A percentile compares a stretch with the other conserved stretches of the same genome.
These are phyloP conservation scores for Trichoplusia ni DNA, from an alignment of 1,140 invertebrate species.

Conservation along the genomic window DNA sequence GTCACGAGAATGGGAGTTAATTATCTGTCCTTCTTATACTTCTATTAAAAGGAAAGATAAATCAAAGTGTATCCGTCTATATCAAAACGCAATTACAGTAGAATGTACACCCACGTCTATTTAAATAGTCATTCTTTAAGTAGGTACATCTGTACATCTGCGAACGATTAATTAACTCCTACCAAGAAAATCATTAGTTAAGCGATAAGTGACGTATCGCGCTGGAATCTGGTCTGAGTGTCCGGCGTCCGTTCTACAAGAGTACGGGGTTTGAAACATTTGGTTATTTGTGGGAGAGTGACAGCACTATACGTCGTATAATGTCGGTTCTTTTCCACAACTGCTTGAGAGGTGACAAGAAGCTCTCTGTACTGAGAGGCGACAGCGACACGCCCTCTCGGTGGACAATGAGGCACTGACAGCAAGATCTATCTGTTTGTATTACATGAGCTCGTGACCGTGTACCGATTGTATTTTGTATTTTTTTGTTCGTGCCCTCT, in stretches of 20 bases:
- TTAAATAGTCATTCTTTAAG: background rate
- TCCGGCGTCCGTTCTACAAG: too few species aligned
- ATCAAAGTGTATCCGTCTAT: conserved; percentile 2
- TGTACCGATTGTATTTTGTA: conserved; percentile 58
- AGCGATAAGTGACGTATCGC: conserved; percentile 17
- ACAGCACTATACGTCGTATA: too few species aligned
- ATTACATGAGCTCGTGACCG: conserved; percentile 65
- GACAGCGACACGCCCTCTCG: conserved; percentile 35
- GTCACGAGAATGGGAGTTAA: background rate
- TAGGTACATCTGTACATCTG: conserved; percentile 4
- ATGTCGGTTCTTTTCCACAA: too few species aligned
- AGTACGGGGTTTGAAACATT: too few species aligned
- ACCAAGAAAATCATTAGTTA: conserved; percentile 26
- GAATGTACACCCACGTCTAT: background rate
- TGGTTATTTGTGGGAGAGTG: too few species aligned
- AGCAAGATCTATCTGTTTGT: conserved; percentile 71
- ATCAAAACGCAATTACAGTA: background rate
- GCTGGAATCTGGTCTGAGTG: background rate
- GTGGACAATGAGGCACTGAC: conserved; percentile 51
- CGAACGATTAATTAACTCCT: conserved; percentile 23
- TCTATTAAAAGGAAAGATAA: background rate
- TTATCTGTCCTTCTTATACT: conserved; percentile 1
- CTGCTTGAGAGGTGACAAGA: too few species aligned
- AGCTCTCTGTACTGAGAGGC: too few species aligned
- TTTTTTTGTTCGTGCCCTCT: conserved; percentile 54